phyloP scores from a whole-genome alignment of 2,113 vertebrate genomes.

The Psittacula cyanocephala region DNA sequence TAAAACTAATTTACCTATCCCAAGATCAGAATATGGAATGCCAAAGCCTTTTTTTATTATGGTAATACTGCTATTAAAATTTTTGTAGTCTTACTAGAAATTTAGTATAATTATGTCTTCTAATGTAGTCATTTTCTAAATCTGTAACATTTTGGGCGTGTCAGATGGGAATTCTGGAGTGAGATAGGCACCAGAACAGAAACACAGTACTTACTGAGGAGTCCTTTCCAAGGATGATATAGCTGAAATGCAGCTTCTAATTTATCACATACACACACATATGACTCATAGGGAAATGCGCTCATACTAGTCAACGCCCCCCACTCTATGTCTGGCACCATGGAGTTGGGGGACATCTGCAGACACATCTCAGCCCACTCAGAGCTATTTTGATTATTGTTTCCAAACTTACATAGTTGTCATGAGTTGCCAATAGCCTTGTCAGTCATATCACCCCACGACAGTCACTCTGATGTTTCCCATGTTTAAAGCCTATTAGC shows the following conservation, averaged over 20 bases:
- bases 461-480: background rate
- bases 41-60: background rate
- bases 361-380: background rate
- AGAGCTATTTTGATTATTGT: background rate
- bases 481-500: background rate
- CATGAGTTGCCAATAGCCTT: background rate
- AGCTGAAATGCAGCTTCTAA: background rate
- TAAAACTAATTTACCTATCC: background rate
- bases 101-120: background rate
- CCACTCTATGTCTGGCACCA: rapidly evolving
- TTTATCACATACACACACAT: rapidly evolving
- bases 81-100: background rate
- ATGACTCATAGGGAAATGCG: rapidly evolving
- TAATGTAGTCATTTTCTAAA: background rate
- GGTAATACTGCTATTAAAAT: background rate
- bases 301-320: background rate
- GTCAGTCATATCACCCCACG: background rate
- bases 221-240: background rate
- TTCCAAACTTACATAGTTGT: background rate
- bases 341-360: background rate
- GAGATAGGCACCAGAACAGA: background rate
- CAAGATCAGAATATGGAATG: background rate
- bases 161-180: background rate
- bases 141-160: background rate
- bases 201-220: background rate